Percentiles rank a stretch among this genome's conserved stretches.
Conservation (phyloP, 2,797 vertebrate species). For the Enteromius argenteus region DNA sequence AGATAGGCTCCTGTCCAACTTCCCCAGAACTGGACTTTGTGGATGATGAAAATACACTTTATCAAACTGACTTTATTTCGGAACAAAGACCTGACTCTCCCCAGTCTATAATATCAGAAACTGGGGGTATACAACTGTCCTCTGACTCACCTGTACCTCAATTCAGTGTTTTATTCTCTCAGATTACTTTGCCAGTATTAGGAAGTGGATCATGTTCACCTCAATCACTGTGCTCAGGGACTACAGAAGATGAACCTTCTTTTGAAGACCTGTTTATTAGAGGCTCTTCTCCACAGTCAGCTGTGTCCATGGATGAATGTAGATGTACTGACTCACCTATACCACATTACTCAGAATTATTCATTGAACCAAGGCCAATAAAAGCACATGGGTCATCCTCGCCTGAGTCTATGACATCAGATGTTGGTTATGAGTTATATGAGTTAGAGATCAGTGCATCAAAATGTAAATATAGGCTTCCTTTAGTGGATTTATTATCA, state of each 20-base stretch:
- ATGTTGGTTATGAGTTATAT: constrained; percentile 1
- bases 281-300: constrained; percentile 69
- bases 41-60: constrained; percentile 63
- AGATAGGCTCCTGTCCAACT: constrained; percentile 48
- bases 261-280: constrained; percentile 27
- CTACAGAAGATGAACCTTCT: constrained; percentile 60
- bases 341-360: constrained; percentile 33
- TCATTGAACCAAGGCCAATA: neutral
- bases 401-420: constrained; percentile 32
- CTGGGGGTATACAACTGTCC: constrained; percentile 63
- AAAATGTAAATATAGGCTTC: neutral
- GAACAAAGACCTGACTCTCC: constrained; percentile 53
- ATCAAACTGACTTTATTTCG: constrained; percentile 32
- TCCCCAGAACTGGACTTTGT: constrained; percentile 65
- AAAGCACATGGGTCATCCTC: constrained; percentile 24
- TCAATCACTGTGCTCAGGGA: constrained; percentile 69
- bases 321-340: constrained; percentile 54
- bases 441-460: neutral
- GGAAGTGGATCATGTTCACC: constrained; percentile 65
- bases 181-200: constrained; percentile 47
- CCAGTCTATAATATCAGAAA: constrained; percentile 34
- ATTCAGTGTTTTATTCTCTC: constrained; percentile 45
- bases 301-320: constrained; percentile 62
- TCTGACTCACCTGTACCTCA: constrained; percentile 68
- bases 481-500: neutral